A percentile compares a stretch with the other conserved stretches of the same genome.
phyloP scores from a whole-genome alignment of 2,888 invertebrate genomes.

The Agrotis ipsilon region DNA sequence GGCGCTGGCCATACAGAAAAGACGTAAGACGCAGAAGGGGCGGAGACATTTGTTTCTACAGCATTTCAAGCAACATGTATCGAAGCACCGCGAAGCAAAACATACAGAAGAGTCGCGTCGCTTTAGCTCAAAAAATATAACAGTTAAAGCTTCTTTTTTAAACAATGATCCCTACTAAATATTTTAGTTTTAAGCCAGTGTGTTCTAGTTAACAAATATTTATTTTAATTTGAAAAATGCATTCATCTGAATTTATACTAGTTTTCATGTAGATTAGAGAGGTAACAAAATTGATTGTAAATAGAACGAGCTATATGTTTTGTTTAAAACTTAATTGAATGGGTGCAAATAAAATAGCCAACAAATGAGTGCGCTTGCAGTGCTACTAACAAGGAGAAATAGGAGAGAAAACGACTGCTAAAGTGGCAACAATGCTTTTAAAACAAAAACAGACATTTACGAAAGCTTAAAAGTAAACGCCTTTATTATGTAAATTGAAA shows the following conservation, averaged over 20 bases:
- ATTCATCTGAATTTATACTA: not conserved
- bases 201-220: not conserved
- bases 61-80: too few relatives aligned
- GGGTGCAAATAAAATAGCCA: conserved; percentile 38
- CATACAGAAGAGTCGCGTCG: too few relatives aligned
- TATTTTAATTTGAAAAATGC: not conserved
- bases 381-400: conserved; percentile 14
- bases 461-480: not conserved
- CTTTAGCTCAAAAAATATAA: too few relatives aligned
- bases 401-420: not conserved
- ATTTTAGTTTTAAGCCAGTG: not conserved
- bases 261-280: not conserved
- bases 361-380: conserved; percentile 36
- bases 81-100: too few relatives aligned
- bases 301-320: conserved; percentile 20
- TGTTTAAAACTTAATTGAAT: conserved; percentile 26
- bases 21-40: too few relatives aligned
- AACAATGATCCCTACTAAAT: too few relatives aligned
- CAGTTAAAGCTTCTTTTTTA: too few relatives aligned
- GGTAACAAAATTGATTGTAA: not conserved
- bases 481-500: conserved; percentile 14
- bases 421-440: conserved; percentile 10
- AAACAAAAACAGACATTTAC: conserved; percentile 2
- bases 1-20: too few relatives aligned
- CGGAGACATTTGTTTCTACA: too few relatives aligned